Evolutionary conservation across 2,797 vertebrate species (phyloP).

Genomic region (Atherinosoma microstoma): DNA sequence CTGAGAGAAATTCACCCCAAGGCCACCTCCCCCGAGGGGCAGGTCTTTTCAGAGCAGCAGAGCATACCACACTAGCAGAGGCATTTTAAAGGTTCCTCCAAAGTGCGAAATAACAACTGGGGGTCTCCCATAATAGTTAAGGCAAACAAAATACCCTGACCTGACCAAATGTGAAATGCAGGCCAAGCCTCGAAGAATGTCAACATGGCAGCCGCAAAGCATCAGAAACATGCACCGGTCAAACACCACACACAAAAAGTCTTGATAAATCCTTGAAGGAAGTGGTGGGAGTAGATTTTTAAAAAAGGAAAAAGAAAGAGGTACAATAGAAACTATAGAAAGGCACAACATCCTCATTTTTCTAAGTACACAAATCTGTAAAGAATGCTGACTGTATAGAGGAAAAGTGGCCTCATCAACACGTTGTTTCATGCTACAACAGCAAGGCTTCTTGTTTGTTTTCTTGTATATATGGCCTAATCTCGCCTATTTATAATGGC

Average conservation of each 20-base stretch:
- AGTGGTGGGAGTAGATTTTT: constrained; percentile 47
- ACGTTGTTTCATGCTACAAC: constrained; percentile 31
- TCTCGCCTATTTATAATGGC: constrained; percentile 72
- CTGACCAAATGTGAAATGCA: constrained; percentile 72
- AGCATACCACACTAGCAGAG: constrained; percentile 56
- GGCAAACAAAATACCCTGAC: constrained; percentile 74
- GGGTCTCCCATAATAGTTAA: constrained; percentile 74
- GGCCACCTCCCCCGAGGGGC: constrained; percentile 51
- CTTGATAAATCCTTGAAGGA: constrained; percentile 58
- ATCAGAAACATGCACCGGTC: constrained; percentile 55
- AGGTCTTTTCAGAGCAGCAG: constrained; percentile 44
- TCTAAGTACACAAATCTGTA: constrained; percentile 4
- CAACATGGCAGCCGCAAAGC: constrained; percentile 71
- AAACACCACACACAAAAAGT: constrained; percentile 44
- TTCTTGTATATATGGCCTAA: constrained; percentile 61
- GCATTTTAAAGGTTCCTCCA: constrained; percentile 69
- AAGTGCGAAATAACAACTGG: constrained; percentile 79
- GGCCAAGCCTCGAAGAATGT: constrained; percentile 76
- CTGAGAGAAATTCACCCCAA: constrained; percentile 31
- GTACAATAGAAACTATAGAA: constrained; percentile 41
- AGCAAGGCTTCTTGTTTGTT: constrained; percentile 66
- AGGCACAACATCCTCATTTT: constrained; percentile 4
- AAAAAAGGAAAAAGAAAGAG: constrained; percentile 21
- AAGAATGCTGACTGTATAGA: constrained; percentile 10
- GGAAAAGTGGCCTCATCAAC: constrained; percentile 13